Base-by-base conservation (phyloP, 2,113 vertebrate species). In the Lutjanus erythropterus region DNA sequence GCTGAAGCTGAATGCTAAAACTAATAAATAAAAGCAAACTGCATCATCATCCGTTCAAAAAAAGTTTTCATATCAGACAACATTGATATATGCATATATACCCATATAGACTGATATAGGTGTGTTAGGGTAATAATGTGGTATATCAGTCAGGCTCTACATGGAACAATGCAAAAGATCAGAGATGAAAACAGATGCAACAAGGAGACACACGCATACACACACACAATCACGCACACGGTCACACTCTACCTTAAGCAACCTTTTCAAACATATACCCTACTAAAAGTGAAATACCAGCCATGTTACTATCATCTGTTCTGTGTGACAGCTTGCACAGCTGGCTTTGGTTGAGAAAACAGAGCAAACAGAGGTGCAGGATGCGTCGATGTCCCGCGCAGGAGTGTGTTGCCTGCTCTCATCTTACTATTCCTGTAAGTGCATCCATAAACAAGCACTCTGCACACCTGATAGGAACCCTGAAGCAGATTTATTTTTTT, bases 321-420 rank as follows among this genome's bases (percentile, higher is more conserved):
- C 15, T 9, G 15, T 71, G 6, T 25, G 15, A 25, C 56, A 52
- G 4, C 19, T 44, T 47, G 35, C 64, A 53, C 70, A 50, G 10
- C 52, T 60, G 72, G 1, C 15, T 29, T 0, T 15, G 18, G 4
- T 2, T 27, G 29, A 74, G 35, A 29, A 47, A 50, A n/a, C 46
- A n/a, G 12, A 56, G 44, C 37, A 44, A 62, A 46, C 31, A 53
- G 9, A 33, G 39, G 33, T 25, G 19, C 46, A 52, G 41, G 60
- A 75, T 15, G 50, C 66, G 31, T 19, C 66, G 67, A 10, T 58
- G 89, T 88, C 89, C 88, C 78, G 62, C 41, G 80, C 75, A 64
- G 78, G 75, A 89, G 58, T 70, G 50, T 33, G 71, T 5, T 44
- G 53, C 23, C 75, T 59, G 14, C 49, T 23, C 71, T 77, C 82